Evolutionary conservation across 2,888 invertebrate species (phyloP), one percentile per base, ranked within the genome.

Genomic region (Torymus tubicola): DNA sequence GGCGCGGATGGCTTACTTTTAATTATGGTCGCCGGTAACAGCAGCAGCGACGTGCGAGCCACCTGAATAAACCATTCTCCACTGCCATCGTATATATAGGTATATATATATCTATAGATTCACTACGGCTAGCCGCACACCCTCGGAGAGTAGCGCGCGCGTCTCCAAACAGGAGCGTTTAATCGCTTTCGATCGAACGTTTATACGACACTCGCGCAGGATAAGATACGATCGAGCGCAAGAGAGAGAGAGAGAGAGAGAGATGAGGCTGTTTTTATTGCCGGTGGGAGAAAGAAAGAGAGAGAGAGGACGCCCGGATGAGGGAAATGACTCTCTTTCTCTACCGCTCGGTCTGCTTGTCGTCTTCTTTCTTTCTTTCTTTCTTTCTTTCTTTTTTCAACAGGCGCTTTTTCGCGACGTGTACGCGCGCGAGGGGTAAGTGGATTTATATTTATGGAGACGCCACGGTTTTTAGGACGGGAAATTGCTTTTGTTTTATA

Each of bases 41-140:
- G 55, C 70, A 74, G 82, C 80, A 81, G 21, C 21, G 21, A 21
- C 21, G 21, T 21, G 79, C 58, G 16, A 53, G 64, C 53, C 87
- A 89, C 88, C 87, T 89, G 88, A 86, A 86, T 87, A 89, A 89
- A 89, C 88, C 84, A 82, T 75, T 76, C 69, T 5, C 31, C 31
- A 31, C 31, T 4, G 31, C 4, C 3, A 0, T 5, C 5, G 3
- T 24, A 24, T 24, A 24, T 24, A 24, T 24, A 3, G 2, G 3
- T 24, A 31, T 31, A 3, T 31, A 31, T 31, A 5, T 31, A 31
- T 31, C 3, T 3, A 31, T 5, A 5, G 2, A 5, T 31, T 5
- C 21, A 21, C 21, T 21, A 21, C 61, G 52, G 73, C 61, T 77
- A 58, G 73, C 82, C 82, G 65, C 50, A 12, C 57, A 16, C 61